phyloP scores from a whole-genome alignment of 2,113 vertebrate genomes.

The Lagopus muta region DNA sequence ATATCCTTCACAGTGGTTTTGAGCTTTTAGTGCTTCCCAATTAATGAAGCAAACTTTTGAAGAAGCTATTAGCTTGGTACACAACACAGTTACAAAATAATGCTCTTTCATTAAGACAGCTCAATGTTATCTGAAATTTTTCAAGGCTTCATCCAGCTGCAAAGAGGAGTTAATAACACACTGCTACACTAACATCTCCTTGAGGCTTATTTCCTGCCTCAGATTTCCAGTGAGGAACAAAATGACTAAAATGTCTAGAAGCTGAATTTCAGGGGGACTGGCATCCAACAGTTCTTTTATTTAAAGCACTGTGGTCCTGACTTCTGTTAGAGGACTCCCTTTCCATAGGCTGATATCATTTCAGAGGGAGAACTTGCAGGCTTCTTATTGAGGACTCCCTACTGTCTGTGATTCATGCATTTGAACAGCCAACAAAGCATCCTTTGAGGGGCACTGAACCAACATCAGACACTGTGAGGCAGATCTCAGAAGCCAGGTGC shows the following conservation, averaged over 20 bases:
- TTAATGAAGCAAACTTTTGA: conserved; percentile 34
- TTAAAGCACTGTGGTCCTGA: neutral
- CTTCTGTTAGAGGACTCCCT: neutral
- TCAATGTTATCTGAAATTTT: neutral
- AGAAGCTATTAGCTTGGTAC: neutral
- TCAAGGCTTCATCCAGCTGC: neutral
- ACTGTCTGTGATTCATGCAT: neutral
- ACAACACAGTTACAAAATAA: neutral
- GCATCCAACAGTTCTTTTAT: neutral
- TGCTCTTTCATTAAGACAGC: neutral
- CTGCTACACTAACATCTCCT: neutral
- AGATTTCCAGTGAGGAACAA: neutral
- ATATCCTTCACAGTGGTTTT: neutral
- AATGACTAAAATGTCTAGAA: neutral
- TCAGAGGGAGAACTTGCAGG: neutral
- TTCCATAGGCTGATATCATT: neutral
- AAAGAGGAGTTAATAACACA: neutral
- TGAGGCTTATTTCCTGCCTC: neutral
- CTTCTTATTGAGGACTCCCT: neutral
- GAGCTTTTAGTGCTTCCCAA: neutral
- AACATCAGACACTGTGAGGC: neutral
- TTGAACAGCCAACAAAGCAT: neutral
- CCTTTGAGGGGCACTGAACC: neutral
- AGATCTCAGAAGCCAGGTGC: neutral
- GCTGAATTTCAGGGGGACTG: neutral